Percentiles rank a stretch among this genome's conserved stretches.
phyloP scores from a whole-genome alignment of 2,113 vertebrate genomes.

The Nannospalax galili region DNA sequence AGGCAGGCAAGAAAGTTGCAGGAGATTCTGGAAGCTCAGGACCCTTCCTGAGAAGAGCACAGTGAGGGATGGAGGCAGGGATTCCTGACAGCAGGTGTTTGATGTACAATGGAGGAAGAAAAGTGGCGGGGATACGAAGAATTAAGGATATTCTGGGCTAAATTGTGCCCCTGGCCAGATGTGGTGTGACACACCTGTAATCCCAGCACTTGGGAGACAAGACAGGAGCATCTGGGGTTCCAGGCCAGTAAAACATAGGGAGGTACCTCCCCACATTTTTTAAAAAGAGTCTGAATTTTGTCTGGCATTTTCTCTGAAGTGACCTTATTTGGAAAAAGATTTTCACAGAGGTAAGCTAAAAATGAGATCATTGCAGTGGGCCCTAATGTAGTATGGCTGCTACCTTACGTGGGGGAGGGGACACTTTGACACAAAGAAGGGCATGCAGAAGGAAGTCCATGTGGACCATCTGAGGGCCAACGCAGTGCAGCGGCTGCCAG shows the following conservation, averaged over 20 bases:
- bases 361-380: background rate
- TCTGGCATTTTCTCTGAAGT: background rate
- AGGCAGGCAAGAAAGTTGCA: background rate
- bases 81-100: background rate
- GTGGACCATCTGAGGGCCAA: background rate
- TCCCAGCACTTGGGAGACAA: background rate
- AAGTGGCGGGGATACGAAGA: background rate
- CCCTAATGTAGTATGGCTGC: background rate
- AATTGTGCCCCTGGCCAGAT: background rate
- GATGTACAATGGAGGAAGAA: background rate
- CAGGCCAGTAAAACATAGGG: background rate
- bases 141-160: background rate
- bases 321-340: background rate
- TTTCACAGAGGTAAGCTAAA: conserved; percentile 44
- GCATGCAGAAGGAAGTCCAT: background rate
- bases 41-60: background rate
- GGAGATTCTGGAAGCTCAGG: no score
- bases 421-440: background rate
- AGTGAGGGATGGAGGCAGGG: background rate
- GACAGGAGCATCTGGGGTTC: background rate
- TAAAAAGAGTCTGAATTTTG: background rate
- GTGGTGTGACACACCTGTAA: background rate
- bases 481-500: background rate
- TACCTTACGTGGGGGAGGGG: background rate
- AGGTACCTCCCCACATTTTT: background rate